Percentiles rank a stretch among this genome's conserved stretches.
Evolutionary conservation across 64 coral and sea anemone species (phyloP).

Genomic region (Acropora tenuis): DNA sequence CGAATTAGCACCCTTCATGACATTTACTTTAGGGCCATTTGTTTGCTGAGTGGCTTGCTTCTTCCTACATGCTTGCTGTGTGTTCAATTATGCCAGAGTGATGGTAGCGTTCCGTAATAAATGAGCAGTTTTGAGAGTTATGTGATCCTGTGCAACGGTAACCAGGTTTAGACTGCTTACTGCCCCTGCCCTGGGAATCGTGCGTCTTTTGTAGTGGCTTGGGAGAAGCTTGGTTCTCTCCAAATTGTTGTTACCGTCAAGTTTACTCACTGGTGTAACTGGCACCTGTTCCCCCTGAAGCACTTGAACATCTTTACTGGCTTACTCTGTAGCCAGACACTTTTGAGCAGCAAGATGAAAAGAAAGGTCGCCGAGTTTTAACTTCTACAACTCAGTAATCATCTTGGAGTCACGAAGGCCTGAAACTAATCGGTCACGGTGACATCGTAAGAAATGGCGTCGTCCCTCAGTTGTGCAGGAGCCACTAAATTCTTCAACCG

Average conservation of each 20-base stretch:
- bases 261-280: not conserved
- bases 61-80: constrained; percentile 9
- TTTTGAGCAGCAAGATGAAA: constrained; percentile 35
- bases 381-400: constrained; percentile 26
- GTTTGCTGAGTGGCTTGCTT: constrained; percentile 11
- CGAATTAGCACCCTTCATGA: not conserved
- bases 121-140: constrained; percentile 20
- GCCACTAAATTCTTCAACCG: constrained; percentile 46
- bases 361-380: constrained; percentile 18
- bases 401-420: constrained; percentile 20
- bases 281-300: constrained; percentile 8
- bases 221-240: not conserved
- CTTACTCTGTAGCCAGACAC: constrained; percentile 22
- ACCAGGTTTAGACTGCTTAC: not conserved
- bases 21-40: not conserved
- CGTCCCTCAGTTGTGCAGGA: not conserved
- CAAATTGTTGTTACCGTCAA: not conserved
- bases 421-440: constrained; percentile 21
- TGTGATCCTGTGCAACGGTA: constrained; percentile 24
- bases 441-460: constrained; percentile 18
- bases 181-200: not conserved
- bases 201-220: not conserved
- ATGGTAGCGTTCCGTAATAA: constrained; percentile 16
- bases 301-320: constrained; percentile 39
- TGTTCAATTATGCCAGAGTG: constrained; percentile 25